These are phyloP conservation scores for Ameiurus melas DNA, from an alignment of 2,113 vertebrate genomes.

Conservation along the genomic window DNA sequence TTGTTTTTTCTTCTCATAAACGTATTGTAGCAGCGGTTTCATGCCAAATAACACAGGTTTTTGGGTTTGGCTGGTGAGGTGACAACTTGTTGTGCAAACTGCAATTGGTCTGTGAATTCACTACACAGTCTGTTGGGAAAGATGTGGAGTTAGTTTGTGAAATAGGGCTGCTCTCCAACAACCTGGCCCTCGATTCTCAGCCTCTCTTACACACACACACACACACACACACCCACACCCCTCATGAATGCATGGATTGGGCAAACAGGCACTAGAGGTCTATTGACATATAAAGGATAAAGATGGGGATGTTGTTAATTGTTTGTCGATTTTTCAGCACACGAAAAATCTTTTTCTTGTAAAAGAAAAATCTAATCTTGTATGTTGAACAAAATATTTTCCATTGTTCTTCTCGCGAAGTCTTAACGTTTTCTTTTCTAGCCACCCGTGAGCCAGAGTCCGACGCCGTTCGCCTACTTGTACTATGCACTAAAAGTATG, in stretches of 20 bases:
- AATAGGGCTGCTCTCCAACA: constrained; percentile 44
- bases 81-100: constrained; percentile 64
- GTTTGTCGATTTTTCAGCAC: background rate
- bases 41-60: constrained; percentile 32
- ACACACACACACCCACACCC: background rate
- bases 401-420: background rate
- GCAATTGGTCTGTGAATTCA: constrained; percentile 55
- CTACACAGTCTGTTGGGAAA: constrained; percentile 58
- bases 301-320: background rate
- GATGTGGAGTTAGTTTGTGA: constrained; percentile 48
- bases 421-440: background rate
- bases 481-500: no score
- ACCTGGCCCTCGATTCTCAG: constrained; percentile 21
- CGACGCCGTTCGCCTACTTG: background rate
- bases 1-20: background rate
- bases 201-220: background rate
- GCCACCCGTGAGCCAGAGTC: background rate
- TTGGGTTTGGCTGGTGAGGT: constrained; percentile 48
- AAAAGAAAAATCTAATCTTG: background rate
- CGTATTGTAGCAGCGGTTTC: background rate
- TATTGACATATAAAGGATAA: background rate
- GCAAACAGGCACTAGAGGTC: background rate
- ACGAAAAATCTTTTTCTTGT: background rate
- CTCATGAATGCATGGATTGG: background rate
- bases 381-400: background rate